A percentile compares a stretch with the other conserved stretches of the same genome.
Evolutionary conservation across 2,888 invertebrate genomes (phyloP).

Genomic region (Gastrophysa polygoni): DNA sequence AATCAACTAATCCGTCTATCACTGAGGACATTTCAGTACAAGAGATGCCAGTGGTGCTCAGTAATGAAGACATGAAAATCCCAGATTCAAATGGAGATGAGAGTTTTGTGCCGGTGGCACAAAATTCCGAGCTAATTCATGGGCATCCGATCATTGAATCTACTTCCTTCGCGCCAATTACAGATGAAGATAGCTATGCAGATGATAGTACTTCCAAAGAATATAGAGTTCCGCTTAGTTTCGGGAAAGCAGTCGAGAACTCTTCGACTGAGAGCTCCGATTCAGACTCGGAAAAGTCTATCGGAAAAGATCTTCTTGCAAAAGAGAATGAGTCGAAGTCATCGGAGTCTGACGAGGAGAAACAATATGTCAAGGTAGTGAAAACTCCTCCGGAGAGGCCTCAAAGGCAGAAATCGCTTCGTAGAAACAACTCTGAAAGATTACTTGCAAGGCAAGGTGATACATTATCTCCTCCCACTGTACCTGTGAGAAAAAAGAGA

Average conservation of each 20-base stretch:
- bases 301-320: background rate
- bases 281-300: background rate
- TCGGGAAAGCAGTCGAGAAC: conserved; percentile 24
- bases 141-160: background rate
- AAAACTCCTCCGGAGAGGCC: background rate
- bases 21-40: conserved; percentile 7
- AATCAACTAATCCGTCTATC: conserved; percentile 28
- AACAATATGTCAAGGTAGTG: background rate
- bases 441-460: background rate
- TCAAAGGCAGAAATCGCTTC: background rate
- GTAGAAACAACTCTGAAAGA: background rate
- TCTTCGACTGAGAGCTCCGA: conserved; percentile 20
- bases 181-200: background rate
- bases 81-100: background rate
- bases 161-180: background rate
- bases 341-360: background rate
- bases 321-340: background rate
- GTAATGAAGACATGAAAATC: background rate
- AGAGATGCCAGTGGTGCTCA: background rate
- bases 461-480: conserved; percentile 24
- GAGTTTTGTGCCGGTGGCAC: background rate
- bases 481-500: conserved; percentile 41
- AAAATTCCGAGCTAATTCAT: background rate
- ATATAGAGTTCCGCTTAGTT: conserved; percentile 10
- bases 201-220: conserved; percentile 12